These are phyloP conservation scores for Porites rus DNA, from an alignment of 92 coral and sea anemone genomes.

Conservation along the genomic window DNA sequence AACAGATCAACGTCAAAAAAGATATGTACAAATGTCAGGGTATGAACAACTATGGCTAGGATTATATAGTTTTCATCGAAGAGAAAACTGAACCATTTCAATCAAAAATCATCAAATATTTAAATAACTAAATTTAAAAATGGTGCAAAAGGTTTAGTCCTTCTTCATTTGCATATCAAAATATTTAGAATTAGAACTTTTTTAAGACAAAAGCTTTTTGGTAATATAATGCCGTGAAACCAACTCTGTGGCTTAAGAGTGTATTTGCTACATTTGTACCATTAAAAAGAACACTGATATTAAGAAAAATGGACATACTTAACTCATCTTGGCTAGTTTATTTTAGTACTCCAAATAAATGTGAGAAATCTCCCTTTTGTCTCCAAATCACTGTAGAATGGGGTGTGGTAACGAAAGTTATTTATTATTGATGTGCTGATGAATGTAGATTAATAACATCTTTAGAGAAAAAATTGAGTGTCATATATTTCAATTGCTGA, in stretches of 20 bases:
- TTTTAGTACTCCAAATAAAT: background rate
- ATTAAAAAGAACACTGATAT: background rate
- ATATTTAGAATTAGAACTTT: background rate
- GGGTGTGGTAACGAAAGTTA: constrained; percentile 31
- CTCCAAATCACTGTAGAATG: constrained; percentile 37
- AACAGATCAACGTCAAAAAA: background rate
- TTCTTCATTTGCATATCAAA: background rate
- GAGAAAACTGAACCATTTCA: too few relatives aligned
- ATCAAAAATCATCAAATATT: too few relatives aligned
- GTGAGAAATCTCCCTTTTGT: background rate
- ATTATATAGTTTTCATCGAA: too few relatives aligned
- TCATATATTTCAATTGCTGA: background rate
- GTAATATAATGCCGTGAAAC: background rate
- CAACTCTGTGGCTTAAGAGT: background rate
- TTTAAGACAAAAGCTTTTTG: background rate
- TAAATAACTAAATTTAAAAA: too few relatives aligned
- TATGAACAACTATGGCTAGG: too few relatives aligned
- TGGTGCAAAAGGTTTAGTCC: too few relatives aligned
- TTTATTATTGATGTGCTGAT: constrained; percentile 33
- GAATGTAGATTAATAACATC: constrained; percentile 42
- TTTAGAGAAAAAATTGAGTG: constrained; percentile 26
- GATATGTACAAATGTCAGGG: too few relatives aligned
- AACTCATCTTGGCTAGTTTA: background rate
- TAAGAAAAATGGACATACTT: background rate
- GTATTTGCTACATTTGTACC: background rate